Evolutionary conservation across 2,797 vertebrate genomes (phyloP), one percentile per base, ranked within the genome.

Genomic region (Acipenser transmontanus): DNA sequence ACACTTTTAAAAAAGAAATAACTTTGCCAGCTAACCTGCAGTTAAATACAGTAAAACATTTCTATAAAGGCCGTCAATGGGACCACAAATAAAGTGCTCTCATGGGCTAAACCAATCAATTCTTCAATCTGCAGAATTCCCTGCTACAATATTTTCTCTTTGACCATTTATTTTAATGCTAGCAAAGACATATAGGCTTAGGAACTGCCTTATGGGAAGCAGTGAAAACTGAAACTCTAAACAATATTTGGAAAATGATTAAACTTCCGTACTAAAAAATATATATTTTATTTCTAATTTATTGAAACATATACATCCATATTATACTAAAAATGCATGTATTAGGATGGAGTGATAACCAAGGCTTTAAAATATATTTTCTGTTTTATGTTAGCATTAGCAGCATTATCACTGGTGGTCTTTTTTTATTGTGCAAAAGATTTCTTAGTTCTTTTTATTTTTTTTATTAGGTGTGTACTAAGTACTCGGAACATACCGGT

Each of bases 71-170:
- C 20, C 13, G 63, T 17, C 50, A 49, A 81, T 78, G 66, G 72
- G 80, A 81, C 83, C 79, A 74, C 79, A 81, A 85, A 87, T 85
- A 74, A 84, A 88, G 83, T 81, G 78, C 81, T 86, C 84, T 88
- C 87, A 69, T 76, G 83, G 82, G 84, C 77, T 79, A 82, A 81
- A 84, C 84, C 83, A 86, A 87, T 88, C 85, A 84, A 87, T 88
- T 84, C 77, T 80, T 87, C 82, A 88, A 82, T 82, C 72, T 67
- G 77, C 79, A 78, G 84, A 84, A 86, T 88, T 84, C 87, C 80
- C 77, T 68, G 82, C 72, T 75, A 75, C 72, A 51, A 65, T 69
- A 71, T 74, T 69, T 70, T 71, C 75, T 70, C 75, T 73, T 70
- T 67, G 17, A 81, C 81, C 79, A 83, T 85, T 86, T 86, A 82